phyloP scores from a whole-genome alignment of 2,113 vertebrate genomes.

The Centropus bengalensis region DNA sequence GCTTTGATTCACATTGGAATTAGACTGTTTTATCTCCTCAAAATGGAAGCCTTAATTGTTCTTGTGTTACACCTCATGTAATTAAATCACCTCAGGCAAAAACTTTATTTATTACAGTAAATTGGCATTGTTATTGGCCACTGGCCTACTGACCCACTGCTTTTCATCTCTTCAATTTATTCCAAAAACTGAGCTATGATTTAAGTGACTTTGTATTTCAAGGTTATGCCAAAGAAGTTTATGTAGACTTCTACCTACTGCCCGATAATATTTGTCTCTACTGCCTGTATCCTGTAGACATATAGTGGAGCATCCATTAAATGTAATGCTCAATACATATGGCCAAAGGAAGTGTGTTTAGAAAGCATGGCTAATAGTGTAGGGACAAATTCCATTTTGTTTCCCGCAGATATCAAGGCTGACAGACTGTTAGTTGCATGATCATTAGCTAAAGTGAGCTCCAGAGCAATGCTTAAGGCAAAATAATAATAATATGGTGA shows the following conservation, averaged over 20 bases:
- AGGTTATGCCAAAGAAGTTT: conserved; percentile 2
- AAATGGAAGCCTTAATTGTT: conserved; percentile 30
- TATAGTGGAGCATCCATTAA: not conserved
- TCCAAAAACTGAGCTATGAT: not conserved
- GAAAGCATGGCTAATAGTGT: conserved; percentile 34
- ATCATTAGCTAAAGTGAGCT: conserved; percentile 49
- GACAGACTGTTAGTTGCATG: conserved; percentile 43
- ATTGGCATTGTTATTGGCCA: not conserved
- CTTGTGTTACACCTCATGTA: not conserved
- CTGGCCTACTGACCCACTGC: not conserved
- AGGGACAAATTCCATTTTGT: conserved; percentile 22
- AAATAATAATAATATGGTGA: conserved; percentile 42
- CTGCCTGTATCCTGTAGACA: not conserved
- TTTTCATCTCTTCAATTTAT: not conserved
- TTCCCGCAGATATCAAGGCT: not conserved
- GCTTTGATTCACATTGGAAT: not conserved
- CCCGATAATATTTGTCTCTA: not conserved
- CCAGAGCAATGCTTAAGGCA: conserved; percentile 45
- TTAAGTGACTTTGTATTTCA: not conserved
- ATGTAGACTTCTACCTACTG: not conserved
- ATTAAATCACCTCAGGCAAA: conserved; percentile 29
- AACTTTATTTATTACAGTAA: not conserved
- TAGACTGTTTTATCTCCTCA: not conserved
- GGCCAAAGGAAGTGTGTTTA: conserved; percentile 25
- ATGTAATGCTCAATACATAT: not conserved